Base-by-base conservation (phyloP, 2,888 invertebrate species). In the Spisula solida region DNA sequence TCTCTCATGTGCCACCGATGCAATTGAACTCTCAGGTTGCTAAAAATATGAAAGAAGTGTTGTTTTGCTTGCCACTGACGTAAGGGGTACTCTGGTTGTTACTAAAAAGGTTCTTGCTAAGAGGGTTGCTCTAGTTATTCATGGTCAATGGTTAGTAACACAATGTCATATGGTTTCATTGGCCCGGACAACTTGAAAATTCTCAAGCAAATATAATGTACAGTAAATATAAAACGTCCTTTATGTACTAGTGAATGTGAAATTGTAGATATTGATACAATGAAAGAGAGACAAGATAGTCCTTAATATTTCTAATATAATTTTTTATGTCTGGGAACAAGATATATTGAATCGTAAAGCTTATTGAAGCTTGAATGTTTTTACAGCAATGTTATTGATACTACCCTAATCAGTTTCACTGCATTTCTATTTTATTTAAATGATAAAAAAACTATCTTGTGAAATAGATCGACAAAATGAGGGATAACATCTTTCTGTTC, bases 381-480 rank as follows among this genome's bases (percentile, higher is more conserved):
- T 75, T 31, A 70, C 31, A 31, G 29, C 70, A 70, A 70, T 70
- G 31, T 29, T 31, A 31, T 70, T 70, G 70, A 70, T 70, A 70
- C 29, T 14, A 34, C 29, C n/a, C 60, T 75, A 18, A 75, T 75
- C 75, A 34, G 31, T 31, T 75, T 75, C 31, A 31, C 75, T 75
- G 75, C 34, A 34, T 12, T 34, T 75, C 12, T 75, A 25, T 31
- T 75, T 75, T 75, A 34, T 75, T 75, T 75, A 34, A 75, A 75
- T 75, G 75, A 75, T 75, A 75, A 75, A 75, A 75, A 18, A 34
- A 14, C 18, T 25, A 34, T 31, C 75, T 31, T 75, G 75, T 70
- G 4, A 75, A 75, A 1, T 34, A 75, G 75, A 75, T 75, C 6
- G 5, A 31, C 25, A 18, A 75, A 18, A 75, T 66, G 25, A 12